Evolutionary conservation across 2,797 vertebrate species (phyloP).

Genomic region (Mormyrops attenuatus): DNA sequence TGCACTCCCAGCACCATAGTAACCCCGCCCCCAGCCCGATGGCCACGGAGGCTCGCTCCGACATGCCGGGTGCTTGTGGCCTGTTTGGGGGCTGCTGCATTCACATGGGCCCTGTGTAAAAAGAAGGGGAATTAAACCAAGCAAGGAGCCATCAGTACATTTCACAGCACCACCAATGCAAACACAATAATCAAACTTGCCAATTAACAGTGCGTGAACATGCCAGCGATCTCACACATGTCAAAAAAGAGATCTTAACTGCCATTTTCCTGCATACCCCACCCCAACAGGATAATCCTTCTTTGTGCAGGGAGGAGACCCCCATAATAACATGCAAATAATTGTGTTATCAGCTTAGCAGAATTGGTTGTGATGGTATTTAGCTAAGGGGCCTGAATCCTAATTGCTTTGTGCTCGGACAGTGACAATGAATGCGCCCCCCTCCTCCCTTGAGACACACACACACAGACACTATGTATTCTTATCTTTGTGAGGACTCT

Average conservation of each 20-base stretch:
- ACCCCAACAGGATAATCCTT: background rate
- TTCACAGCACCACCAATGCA: background rate
- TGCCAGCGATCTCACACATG: background rate
- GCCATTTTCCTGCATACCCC: background rate
- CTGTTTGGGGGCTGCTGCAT: background rate
- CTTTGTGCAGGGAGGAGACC: background rate
- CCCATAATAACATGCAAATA: constrained; percentile 1
- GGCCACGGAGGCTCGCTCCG: background rate
- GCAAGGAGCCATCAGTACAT: background rate
- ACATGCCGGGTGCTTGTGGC: background rate
- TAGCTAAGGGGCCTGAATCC: background rate
- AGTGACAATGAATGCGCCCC: background rate
- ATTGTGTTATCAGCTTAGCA: background rate
- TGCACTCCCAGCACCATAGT: background rate
- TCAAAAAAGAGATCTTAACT: background rate
- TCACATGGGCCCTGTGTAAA: background rate
- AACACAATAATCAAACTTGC: background rate
- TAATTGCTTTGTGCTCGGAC: background rate
- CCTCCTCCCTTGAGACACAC: background rate
- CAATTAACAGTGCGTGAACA: background rate
- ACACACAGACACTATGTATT: background rate
- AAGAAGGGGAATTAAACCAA: background rate
- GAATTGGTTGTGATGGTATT: background rate
- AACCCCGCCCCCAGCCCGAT: background rate
- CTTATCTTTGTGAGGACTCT: background rate